These are phyloP conservation scores for Myiagra hebetior DNA, from an alignment of 2,113 vertebrate genomes.

Conservation along the genomic window DNA sequence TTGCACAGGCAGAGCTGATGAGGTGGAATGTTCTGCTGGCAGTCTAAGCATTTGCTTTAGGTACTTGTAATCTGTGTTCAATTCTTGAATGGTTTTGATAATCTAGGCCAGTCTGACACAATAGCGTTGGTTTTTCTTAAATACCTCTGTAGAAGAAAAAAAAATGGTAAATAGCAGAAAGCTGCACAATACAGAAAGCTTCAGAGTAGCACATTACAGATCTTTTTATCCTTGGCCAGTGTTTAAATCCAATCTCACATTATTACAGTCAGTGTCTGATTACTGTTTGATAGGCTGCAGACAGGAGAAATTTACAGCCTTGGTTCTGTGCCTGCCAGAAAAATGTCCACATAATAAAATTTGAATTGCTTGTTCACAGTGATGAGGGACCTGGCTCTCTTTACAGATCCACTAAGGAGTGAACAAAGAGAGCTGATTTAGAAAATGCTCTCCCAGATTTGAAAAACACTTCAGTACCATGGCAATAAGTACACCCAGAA, in stretches of 20 bases:
- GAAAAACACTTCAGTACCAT: background rate
- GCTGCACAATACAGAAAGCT: background rate
- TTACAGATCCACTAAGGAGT: background rate
- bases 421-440: constrained; percentile 2
- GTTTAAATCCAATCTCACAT: background rate
- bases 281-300: background rate
- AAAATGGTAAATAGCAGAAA: background rate
- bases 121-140: background rate
- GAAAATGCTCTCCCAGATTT: background rate
- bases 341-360: background rate
- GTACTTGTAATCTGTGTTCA: background rate
- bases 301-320: background rate
- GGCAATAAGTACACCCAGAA: background rate
- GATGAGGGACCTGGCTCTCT: background rate
- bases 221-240: background rate
- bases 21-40: background rate
- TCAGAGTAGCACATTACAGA: background rate
- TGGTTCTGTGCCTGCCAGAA: background rate
- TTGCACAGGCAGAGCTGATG: background rate
- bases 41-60: background rate
- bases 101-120: background rate
- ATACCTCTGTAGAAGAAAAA: background rate
- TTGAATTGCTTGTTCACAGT: background rate
- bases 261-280: background rate
- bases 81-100: background rate